A percentile compares a stretch with the other conserved stretches of the same genome.
These are phyloP conservation scores for Uropetala carovei DNA, from an alignment of 2,888 invertebrate species.

Conservation along the genomic window DNA sequence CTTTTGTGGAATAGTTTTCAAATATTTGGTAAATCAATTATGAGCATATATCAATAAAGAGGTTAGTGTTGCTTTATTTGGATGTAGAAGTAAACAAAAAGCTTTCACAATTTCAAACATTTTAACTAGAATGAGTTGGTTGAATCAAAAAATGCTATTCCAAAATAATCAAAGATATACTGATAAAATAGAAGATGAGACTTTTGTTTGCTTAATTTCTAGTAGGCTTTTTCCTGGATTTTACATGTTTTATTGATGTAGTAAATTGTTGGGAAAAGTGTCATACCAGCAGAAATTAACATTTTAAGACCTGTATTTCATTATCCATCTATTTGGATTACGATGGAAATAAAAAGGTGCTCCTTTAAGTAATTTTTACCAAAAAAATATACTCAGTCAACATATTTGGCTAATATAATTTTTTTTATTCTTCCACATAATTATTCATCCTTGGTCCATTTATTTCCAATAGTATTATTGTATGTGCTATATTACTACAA, in stretches of 20 bases:
- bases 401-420: not conserved
- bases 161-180: not conserved
- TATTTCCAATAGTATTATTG: constrained; percentile 9
- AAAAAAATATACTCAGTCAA: not conserved
- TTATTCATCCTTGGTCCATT: not conserved
- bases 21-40: not conserved
- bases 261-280: no score
- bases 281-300: no score
- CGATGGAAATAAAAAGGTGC: not conserved
- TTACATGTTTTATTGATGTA: not conserved
- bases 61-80: constrained; percentile 26
- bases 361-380: not conserved
- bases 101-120: not conserved
- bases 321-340: not conserved
- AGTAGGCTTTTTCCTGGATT: constrained; percentile 10
- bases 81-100: not conserved
- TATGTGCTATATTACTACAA: not conserved
- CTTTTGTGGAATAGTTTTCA: constrained; percentile 4
- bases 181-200: not conserved
- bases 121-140: not conserved
- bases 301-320: not conserved
- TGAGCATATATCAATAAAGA: constrained; percentile 15
- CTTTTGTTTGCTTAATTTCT: not conserved
- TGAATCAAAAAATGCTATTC: constrained; percentile 13
- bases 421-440: not conserved